Base-by-base conservation (phyloP, 2,113 vertebrate species). In the Passer domesticus region DNA sequence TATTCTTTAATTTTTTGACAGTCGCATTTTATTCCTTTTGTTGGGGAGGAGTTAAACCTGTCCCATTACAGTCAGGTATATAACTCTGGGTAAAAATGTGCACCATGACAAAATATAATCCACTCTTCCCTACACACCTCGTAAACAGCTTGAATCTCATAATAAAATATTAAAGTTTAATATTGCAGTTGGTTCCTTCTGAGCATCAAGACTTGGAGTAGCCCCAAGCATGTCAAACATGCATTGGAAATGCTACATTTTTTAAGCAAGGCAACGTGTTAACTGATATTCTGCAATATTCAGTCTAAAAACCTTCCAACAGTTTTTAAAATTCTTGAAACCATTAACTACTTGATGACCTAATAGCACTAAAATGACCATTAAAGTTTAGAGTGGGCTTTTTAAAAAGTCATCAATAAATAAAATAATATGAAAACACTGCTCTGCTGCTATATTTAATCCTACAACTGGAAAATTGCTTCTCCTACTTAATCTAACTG, bases 131-230 rank as follows among this genome's bases (percentile, higher is more conserved):
- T 56, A 63, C 60, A 46, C 23, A 70, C n/a, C 90, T 88, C 2
- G 10, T 94, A 96, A 94, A 95, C 91, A 94, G 88, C 86, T 94
- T 80, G 83, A 89, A 68, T 87, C 58, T 92, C 70, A 87, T 90
- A 56, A 95, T 95, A 70, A 96, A 94, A 96, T 93, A 97, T 94
- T 96, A 90, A 96, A 96, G 83, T 24, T 90, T 94, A 94, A 97
- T 81, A 94, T 73, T 95, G 94, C 75, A 87, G 81, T 82, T 94
- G 63, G 86, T 79, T 95, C 84, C 77, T 94, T 95, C 87, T 33
- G 55, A 94, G 94, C 64, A 79, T 67, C 83, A 88, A 67, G 87
- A 55, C 79, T 91, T 75, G 90, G 80, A 92, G 82, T 72, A 95
- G 91, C 92, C 92, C 69, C 83, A 84, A 92, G 94, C 89, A 79